Conservation (phyloP, 2,113 vertebrate genomes). For the Chionodraco myersi region DNA sequence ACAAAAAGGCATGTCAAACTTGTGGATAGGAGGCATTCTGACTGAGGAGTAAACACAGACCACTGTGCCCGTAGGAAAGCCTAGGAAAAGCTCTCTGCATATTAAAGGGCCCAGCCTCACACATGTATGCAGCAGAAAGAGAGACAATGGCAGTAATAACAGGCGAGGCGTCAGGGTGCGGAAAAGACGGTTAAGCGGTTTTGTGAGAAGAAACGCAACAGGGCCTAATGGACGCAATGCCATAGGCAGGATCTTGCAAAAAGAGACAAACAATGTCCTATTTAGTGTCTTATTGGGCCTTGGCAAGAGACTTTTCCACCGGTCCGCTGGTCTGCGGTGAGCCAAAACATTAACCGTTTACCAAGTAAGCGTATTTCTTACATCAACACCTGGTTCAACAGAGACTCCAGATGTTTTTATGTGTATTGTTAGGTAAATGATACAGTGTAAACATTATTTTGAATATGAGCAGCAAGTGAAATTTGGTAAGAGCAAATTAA, state of each 20-base stretch:
- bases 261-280: conserved; percentile 50
- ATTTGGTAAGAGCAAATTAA: background rate
- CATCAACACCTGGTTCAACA: conserved; percentile 49
- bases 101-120: conserved; percentile 79
- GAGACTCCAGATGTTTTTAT: conserved; percentile 46
- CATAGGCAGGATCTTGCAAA: conserved; percentile 53
- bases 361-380: conserved; percentile 19
- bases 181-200: conserved; percentile 83
- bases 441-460: background rate
- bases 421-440: conserved; percentile 14
- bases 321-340: conserved; percentile 37
- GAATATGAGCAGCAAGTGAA: background rate
- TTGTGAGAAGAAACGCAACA: conserved; percentile 76
- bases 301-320: conserved; percentile 42
- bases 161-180: conserved; percentile 82
- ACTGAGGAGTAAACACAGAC: conserved; percentile 80
- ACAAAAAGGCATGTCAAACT: conserved; percentile 85
- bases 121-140: conserved; percentile 76
- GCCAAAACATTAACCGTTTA: conserved; percentile 45
- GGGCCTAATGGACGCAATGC: conserved; percentile 67
- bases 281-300: conserved; percentile 49
- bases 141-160: conserved; percentile 83
- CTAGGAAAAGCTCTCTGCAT: conserved; percentile 77
- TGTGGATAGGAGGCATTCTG: conserved; percentile 80
- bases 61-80: conserved; percentile 81